Evolutionary conservation across 2,113 vertebrate genomes (phyloP), one percentile per base, ranked within the genome.

Genomic region (Tychaedon coryphoeus): DNA sequence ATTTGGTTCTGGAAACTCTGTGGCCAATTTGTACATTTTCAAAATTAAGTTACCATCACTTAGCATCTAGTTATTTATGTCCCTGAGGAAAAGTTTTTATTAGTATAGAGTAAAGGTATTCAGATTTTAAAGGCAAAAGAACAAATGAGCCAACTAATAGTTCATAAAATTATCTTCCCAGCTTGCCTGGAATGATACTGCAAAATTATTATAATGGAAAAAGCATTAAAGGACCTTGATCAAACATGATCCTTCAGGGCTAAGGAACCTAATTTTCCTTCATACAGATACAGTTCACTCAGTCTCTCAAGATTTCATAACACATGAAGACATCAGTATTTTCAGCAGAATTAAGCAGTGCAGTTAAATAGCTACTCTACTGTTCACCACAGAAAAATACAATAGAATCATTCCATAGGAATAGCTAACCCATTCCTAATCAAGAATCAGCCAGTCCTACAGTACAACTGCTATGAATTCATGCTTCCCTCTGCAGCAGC

Each of bases 61-160:
- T 86, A 90, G 7, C 57, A 79, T 69, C 45, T 56, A 43, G 18
- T 72, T 93, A 56, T 75, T 96, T 92, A 75, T 54, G 45, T 53
- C 53, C 73, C 45, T 1, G 2, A 78, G 57, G 77, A 73, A 67
- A 95, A 66, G 17, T 11, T 87, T 91, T 81, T 85, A 85, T 85
- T 87, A 78, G n/a, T 40, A 56, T 40, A 34, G 54, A 20, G 38
- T 58, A 78, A 93, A 86, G 11, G 43, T 90, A 78, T 87, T 82
- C 16, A 17, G 29, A 58, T 86, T 86, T 92, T 80, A 80, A 66
- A 88, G 47, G 72, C 64, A 77, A 88, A 86, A 83, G 56, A 86
- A 94, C 72, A 93, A 95, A 82, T 67, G 50, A 92, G 36, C 22
- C 69, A 71, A 88, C 82, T 88, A 92, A 94, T 47, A 76, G 40